Evolutionary conservation across 2,797 vertebrate genomes (phyloP), one percentile per base, ranked within the genome.

Genomic region (Coreius guichenoti): DNA sequence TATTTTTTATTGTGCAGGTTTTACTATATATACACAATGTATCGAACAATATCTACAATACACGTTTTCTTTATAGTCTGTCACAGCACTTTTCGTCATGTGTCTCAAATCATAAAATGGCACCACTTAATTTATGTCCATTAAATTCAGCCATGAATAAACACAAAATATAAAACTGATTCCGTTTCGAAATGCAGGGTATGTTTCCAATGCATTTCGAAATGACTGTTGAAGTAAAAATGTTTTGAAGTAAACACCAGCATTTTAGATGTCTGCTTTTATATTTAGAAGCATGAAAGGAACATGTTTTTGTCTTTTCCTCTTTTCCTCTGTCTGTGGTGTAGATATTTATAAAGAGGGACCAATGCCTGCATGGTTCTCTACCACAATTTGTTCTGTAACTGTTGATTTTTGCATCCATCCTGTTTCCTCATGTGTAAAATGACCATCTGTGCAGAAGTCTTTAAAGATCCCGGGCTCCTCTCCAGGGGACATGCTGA

Each of bases 281-380:
- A 92, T 87, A 91, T 93, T 93, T 93, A 91, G 91, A 90, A 93
- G 91, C 83, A 89, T 82, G 81, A 89, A 86, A 92, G 92, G 90
- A 92, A 90, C 92, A 92, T 92, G 91, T 93, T 92, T 91, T 89
- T 92, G 91, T 92, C 94, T 92, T 91, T 84, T 63, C 36, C 36
- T 80, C 86, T 72, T 63, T 13, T 85, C 82, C 88, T 88, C 88
- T 86, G 86, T 90, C 90, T 94, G 92, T 92, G 94, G 81, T 86
- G 26, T 75, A 91, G 89, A 87, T 94, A 93, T 95, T 94, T 95
- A 93, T 94, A 94, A 94, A 92, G 69, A 83, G 81, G 92, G 90
- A 91, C 92, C 88, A 86, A 83, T 47, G 91, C 92, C 92, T 93
- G 39, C 39, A 43, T 43, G 92, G 89, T 89, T 90, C 87, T 73